Base-by-base conservation (phyloP, 2,797 vertebrate genomes). In the Loriculus beryllinus region DNA sequence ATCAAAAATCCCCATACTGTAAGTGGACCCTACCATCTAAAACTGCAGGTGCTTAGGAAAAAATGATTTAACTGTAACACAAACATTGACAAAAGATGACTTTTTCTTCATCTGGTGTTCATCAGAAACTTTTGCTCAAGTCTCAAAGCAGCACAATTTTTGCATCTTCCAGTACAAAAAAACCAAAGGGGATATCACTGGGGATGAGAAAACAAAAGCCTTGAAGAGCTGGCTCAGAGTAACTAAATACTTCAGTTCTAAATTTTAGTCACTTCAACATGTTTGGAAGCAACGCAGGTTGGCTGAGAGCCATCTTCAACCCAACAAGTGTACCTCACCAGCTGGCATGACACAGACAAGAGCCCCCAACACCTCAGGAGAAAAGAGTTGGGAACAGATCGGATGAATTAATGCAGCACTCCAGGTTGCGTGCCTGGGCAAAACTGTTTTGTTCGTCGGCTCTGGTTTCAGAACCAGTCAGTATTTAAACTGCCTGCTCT, bases 261-360 rank as follows among this genome's bases (percentile, higher is more conserved):
- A 93, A 92, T 89, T 93, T 95, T 62, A 91, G 56, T 94, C 91
- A 82, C 83, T 97, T 95, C 77, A 86, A 84, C 87, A 91, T 88
- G 90, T 82, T 95, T 95, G 92, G 96, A 96, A 95, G 93, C 10
- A 15, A 84, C 45, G 68, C 63, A 91, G 77, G 74, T 64, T 96
- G 96, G 94, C 93, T 6, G 4, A 45, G 70, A 82, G 95, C 94
- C 95, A 92, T 86, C 79, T 82, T 40, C 86, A 96, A 83, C 63
- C 94, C 93, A 93, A 62, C 77, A 70, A 96, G 95, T 74, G 79
- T 62, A 90, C 79, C 81, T 93, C 89, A 94, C 69, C 93, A 93
- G 92, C 91, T 96, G 96, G 96, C 88, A 89, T 69, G 91, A 95
- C 95, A 94, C 88, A 96, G 95, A 77, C 88, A 85, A 75, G 93